Percentiles rank a stretch among this genome's conserved stretches.
phyloP scores from a whole-genome alignment of 2,888 invertebrate species.

The Holacanthella duospinosa region DNA sequence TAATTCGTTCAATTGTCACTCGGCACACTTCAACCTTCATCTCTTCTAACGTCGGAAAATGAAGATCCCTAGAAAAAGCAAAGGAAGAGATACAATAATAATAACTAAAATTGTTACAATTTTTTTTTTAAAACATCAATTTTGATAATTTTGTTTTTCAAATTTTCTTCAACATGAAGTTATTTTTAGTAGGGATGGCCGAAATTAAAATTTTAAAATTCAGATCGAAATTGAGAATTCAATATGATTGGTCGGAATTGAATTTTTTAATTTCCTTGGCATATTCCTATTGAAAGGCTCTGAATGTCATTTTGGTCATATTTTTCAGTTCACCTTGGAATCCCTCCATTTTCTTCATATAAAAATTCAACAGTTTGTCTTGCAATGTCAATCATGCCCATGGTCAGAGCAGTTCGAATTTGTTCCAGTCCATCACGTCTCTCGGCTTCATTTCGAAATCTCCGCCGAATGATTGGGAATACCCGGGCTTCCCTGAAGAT shows the following conservation, averaged over 20 bases:
- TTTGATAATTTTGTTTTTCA: too few relatives aligned
- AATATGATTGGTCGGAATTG: too few relatives aligned
- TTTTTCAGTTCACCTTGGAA: slow-evolving; percentile 39
- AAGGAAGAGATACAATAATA: too few relatives aligned
- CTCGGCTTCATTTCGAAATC: slow-evolving; percentile 43
- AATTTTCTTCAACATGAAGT: too few relatives aligned
- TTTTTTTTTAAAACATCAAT: too few relatives aligned
- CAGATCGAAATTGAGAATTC: too few relatives aligned
- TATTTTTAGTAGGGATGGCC: too few relatives aligned
- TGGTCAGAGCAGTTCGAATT: slow-evolving; percentile 42
- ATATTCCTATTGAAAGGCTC: too few relatives aligned
- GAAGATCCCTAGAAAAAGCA: slow-evolving; percentile 42
- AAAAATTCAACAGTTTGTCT: slow-evolving; percentile 43
- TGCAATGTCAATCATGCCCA: slow-evolving; percentile 43
- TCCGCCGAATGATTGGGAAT: slow-evolving; percentile 40
- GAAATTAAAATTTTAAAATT: too few relatives aligned
- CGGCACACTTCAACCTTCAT: slow-evolving; percentile 42
- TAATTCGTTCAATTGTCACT: slow-evolving; percentile 42
- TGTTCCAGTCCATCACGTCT: slow-evolving; percentile 43
- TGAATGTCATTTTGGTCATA: too few relatives aligned
- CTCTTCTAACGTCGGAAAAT: slow-evolving; percentile 43
- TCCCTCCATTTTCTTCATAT: slow-evolving; percentile 43
- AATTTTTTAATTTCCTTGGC: too few relatives aligned
- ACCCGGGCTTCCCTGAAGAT: slow-evolving; percentile 43
- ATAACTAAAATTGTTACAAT: too few relatives aligned